Conservation (phyloP, 2,113 vertebrate species). For the Macrotus californicus region DNA sequence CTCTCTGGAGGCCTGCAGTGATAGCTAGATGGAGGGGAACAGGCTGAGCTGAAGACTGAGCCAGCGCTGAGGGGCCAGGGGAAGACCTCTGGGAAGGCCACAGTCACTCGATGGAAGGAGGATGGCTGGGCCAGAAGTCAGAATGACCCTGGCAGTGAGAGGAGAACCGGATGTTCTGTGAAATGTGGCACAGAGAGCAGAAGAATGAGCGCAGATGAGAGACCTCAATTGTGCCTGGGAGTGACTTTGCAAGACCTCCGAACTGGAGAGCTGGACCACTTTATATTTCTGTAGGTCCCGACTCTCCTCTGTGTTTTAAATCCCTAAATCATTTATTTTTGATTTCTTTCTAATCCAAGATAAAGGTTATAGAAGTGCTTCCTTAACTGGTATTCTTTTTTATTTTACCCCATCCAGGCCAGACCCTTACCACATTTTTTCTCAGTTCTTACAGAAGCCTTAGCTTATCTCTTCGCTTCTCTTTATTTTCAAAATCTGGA, state of each 20-base stretch:
- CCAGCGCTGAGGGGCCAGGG: no score
- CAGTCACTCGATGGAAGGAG: background rate
- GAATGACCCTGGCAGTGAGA: background rate
- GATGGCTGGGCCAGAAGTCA: background rate
- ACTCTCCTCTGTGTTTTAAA: background rate
- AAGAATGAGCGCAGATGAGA: background rate
- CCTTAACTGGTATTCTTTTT: background rate
- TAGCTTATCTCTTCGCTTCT: background rate
- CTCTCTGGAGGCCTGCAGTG: background rate
- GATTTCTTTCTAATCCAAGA: constrained; percentile 3
- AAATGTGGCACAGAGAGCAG: background rate
- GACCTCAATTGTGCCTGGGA: background rate
- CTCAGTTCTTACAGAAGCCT: background rate
- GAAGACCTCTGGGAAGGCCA: background rate
- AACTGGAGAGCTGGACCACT: background rate
- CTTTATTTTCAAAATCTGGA: constrained; percentile 14
- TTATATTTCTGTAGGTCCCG: background rate
- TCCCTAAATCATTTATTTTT: background rate
- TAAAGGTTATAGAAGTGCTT: background rate
- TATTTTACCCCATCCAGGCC: background rate
- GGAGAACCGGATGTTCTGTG: background rate
- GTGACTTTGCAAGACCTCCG: background rate
- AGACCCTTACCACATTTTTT: background rate
- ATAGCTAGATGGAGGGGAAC: background rate
- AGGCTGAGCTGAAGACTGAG: background rate